Evolutionary conservation across 2,113 vertebrate species (phyloP).

Genomic region (Chamaea fasciata): DNA sequence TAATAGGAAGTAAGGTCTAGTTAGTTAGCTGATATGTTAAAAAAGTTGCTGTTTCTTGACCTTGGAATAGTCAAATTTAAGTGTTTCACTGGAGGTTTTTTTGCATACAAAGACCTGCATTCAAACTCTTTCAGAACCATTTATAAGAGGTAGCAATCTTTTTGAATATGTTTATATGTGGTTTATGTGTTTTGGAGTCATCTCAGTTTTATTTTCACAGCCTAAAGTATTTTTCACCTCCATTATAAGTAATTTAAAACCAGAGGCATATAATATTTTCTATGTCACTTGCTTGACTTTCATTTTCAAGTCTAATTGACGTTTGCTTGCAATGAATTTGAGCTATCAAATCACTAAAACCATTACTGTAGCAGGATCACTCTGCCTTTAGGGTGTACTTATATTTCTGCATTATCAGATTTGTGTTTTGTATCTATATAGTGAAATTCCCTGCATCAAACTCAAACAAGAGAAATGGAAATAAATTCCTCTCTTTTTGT

Average conservation of each 20-base stretch:
- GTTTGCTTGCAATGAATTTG: conserved; percentile 33
- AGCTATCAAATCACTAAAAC: conserved; percentile 20
- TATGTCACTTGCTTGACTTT: conserved; percentile 21
- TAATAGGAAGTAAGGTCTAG: not conserved
- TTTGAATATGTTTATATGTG: not conserved
- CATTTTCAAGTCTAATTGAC: conserved; percentile 34
- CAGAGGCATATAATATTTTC: not conserved
- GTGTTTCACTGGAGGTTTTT: not conserved
- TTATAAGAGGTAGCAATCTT: not conserved
- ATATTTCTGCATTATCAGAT: conserved; percentile 10
- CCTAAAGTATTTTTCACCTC: not conserved
- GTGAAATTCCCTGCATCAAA: not conserved
- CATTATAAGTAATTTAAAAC: conserved; percentile 40
- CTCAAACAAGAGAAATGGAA: not conserved
- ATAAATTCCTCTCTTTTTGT: not conserved
- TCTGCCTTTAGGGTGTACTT: conserved; percentile 34
- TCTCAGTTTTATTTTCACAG: not conserved
- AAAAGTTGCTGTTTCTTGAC: not conserved
- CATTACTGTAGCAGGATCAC: not conserved
- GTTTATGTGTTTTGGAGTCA: not conserved
- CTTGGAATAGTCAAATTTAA: not conserved
- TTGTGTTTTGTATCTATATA: not conserved
- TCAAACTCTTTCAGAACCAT: not conserved
- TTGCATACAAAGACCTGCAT: not conserved
- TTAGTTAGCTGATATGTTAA: not conserved